Conservation (phyloP, 2,888 invertebrate genomes). For the Strigamia crassipes region DNA sequence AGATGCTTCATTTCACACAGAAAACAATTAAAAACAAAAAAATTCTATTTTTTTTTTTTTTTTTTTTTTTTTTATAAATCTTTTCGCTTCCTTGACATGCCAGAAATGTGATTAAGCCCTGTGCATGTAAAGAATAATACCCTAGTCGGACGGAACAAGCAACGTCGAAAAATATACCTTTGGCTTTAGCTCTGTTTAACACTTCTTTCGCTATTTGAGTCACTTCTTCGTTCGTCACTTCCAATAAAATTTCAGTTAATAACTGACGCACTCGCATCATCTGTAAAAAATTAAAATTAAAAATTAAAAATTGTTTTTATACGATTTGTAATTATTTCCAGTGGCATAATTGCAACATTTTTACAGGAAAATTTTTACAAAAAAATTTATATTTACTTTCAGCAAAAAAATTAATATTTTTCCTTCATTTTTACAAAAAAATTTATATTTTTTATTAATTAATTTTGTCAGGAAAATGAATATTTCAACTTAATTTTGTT, state of each 20-base stretch:
- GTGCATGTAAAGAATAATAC: not conserved
- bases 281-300: constrained; percentile 52
- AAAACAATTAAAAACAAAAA: constrained; percentile 9
- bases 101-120: constrained; percentile 17
- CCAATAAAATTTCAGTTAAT: constrained; percentile 90
- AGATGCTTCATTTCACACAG: constrained; percentile 44
- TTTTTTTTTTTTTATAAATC: not conserved
- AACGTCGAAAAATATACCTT: constrained; percentile 49
- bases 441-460: no score
- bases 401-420: no score
- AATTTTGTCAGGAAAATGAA: no score
- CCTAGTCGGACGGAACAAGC: not conserved
- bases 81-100: not conserved
- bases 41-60: constrained; percentile 19
- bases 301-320: no score
- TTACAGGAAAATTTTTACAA: no score
- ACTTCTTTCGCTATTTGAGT: constrained; percentile 82
- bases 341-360: no score
- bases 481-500: no score
- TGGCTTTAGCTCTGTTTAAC: constrained; percentile 68
- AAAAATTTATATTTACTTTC: no score
- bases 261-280: constrained; percentile 85
- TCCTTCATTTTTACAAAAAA: no score
- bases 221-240: constrained; percentile 91
- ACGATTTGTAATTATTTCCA: no score